phyloP scores from a whole-genome alignment of 1,140 invertebrate genomes.

The Diachasma alloeum region DNA sequence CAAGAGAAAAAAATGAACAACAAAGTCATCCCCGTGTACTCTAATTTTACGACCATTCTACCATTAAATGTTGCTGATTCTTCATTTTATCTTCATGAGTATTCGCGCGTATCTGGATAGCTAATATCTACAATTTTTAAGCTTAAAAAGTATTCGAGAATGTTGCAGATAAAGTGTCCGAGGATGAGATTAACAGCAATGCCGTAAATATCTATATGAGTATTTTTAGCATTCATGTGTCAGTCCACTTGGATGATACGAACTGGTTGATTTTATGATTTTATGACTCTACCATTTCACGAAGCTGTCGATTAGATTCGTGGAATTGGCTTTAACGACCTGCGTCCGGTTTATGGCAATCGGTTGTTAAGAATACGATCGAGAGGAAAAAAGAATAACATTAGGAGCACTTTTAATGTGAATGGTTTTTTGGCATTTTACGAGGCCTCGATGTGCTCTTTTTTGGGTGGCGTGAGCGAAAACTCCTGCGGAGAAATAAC shows the following conservation, averaged over 20 bases:
- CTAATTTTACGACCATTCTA: too few species aligned
- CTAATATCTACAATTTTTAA: too few species aligned
- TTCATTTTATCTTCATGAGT: too few species aligned
- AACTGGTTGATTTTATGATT: slow-evolving; percentile 62
- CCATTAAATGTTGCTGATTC: too few species aligned
- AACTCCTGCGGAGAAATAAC: not conserved
- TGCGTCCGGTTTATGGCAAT: slow-evolving; percentile 11
- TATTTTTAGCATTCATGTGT: not conserved
- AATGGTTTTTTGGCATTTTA: not conserved
- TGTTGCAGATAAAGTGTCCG: too few species aligned
- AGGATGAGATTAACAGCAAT: not conserved
- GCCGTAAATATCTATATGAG: not conserved
- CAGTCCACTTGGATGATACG: slow-evolving; percentile 2
- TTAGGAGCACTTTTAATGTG: not conserved
- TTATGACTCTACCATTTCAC: slow-evolving; percentile 61
- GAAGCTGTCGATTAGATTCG: slow-evolving; percentile 64
- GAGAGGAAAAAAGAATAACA: not conserved
- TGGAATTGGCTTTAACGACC: slow-evolving; percentile 41
- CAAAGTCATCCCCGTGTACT: too few species aligned
- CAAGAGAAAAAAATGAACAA: too few species aligned
- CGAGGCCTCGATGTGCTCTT: not conserved
- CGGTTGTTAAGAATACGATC: slow-evolving; percentile 3
- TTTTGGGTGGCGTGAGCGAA: not conserved
- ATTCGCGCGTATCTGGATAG: too few species aligned
- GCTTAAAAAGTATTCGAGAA: too few species aligned